These are phyloP conservation scores for Microhierax caerulescens DNA, from an alignment of 2,797 vertebrate genomes.

Conservation along the genomic window DNA sequence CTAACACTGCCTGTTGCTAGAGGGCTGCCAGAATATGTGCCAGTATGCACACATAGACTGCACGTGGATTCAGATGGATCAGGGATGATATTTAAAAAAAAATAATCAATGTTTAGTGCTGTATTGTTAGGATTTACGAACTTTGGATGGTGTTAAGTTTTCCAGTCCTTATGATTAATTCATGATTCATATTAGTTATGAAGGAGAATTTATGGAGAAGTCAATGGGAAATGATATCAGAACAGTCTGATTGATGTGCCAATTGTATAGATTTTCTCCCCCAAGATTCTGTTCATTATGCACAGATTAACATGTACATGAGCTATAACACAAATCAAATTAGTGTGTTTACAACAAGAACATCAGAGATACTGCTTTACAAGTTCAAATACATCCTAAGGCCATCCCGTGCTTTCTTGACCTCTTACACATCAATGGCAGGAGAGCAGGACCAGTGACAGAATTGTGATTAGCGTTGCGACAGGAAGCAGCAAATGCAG, in stretches of 20 bases:
- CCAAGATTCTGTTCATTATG: background rate
- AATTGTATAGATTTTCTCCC: background rate
- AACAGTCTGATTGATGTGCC: background rate
- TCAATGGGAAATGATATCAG: background rate
- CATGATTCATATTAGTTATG: background rate
- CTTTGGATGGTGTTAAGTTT: background rate
- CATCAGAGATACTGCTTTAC: background rate
- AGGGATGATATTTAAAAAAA: background rate
- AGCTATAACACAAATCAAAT: background rate
- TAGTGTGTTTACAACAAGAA: background rate
- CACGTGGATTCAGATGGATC: background rate
- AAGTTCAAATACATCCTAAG: background rate
- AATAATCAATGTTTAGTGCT: background rate
- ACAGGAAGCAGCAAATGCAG: background rate
- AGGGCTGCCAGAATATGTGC: background rate
- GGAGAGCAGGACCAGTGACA: background rate
- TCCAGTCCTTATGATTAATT: background rate
- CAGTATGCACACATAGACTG: background rate
- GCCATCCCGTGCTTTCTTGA: background rate
- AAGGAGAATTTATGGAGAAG: background rate
- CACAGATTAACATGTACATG: background rate
- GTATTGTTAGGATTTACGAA: background rate
- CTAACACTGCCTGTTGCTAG: background rate
- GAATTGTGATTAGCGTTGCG: background rate
- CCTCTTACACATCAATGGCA: background rate